Evolutionary conservation across 2,888 invertebrate species (phyloP).

Genomic region (Taphrorychus bicolor): DNA sequence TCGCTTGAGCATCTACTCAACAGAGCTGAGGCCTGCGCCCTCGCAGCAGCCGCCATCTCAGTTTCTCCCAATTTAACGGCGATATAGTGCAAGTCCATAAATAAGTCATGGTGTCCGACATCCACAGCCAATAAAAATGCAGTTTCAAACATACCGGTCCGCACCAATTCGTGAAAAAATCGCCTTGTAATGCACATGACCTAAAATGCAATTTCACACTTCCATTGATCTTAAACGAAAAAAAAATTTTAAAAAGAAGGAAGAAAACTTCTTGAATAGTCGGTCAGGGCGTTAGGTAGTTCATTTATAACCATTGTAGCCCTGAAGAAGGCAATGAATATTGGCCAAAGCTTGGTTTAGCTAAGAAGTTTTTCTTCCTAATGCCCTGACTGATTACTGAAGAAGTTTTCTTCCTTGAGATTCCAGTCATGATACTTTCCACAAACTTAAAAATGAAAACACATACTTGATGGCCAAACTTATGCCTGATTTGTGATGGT

Average conservation of each 20-base stretch:
- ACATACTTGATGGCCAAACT: constrained; percentile 69
- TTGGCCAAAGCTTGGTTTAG: no score
- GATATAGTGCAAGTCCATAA: constrained; percentile 81
- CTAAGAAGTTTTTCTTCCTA: no score
- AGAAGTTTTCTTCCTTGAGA: no score
- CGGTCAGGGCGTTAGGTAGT: no score
- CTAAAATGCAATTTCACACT: constrained; percentile 56
- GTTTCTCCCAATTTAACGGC: constrained; percentile 69
- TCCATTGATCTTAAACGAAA: no score
- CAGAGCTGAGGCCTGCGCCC: constrained; percentile 68
- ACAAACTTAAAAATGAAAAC: no score
- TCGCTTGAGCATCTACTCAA: constrained; percentile 58
- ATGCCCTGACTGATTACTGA: no score
- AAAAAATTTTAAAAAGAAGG: no score
- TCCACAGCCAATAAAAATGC: constrained; percentile 87
- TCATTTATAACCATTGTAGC: no score
- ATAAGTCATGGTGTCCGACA: constrained; percentile 84
- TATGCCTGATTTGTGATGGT: constrained; percentile 71
- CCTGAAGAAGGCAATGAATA: no score
- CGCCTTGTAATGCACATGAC: constrained; percentile 83
- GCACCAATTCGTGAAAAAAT: constrained; percentile 85
- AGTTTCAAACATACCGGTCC: constrained; percentile 78
- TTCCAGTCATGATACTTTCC: neutral
- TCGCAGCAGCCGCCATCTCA: constrained; percentile 74
- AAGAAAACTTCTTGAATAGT: no score